Evolutionary conservation across 2,113 vertebrate genomes (phyloP), one percentile per base, ranked within the genome.

Genomic region (Neopipo cinnamomea): DNA sequence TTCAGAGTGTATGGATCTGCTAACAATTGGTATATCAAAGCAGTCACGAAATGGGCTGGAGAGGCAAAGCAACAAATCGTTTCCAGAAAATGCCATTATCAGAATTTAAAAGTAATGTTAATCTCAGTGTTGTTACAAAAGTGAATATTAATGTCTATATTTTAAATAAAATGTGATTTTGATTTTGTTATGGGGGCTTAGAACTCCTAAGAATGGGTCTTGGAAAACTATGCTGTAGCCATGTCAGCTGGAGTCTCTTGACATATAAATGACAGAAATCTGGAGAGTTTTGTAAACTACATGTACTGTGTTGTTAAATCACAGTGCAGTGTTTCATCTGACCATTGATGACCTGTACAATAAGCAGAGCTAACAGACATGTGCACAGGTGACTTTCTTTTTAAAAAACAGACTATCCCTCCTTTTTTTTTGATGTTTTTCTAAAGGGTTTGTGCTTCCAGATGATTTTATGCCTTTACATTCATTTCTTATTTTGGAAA

Each of bases 21-120:
- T 86, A 95, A 80, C 88, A 77, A 91, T 96, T 96, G 88, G 83
- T 92, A 37, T 90, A 91, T 94, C 85, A 96, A 94, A 92, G 91
- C 41, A 78, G 66, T 89, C 61, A 78, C 65, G 56, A 84, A 88
- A 81, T 59, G 71, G 56, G 9, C 75, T 33, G 6, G 87, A 92
- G 68, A 77, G 56, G 49, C 44, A 96, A 21, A 82, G 21, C 76
- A 91, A 81, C 80, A 94, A 95, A 91, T 96, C 61, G 76, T 77
- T 96, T 95, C 94, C 96, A 97, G 95, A 89, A 86, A 65, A 56
- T 92, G 83, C 56, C 61, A 52, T 84, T 92, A 78, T 91, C 77
- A 58, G 66, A 41, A 91, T 88, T 86, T 93, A 63, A 39, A 92
- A 93, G 41, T 75, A 75, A 79, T 46, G 41, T 76, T 92, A 81